Evolutionary conservation across 1,140 invertebrate species (phyloP).

Genomic region (Pararge aegeria): DNA sequence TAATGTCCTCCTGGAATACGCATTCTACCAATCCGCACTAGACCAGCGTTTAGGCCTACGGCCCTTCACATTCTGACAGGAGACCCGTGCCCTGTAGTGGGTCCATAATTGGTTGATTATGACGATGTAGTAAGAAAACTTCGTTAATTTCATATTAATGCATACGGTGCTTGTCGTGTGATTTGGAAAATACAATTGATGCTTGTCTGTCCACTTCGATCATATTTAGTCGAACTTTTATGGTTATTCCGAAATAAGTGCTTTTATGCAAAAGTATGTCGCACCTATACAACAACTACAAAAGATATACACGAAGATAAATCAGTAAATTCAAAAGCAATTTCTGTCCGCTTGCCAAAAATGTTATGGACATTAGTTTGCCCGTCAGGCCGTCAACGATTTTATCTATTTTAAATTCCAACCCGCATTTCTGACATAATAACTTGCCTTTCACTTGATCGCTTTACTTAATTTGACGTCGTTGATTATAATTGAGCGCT

Average conservation of each 20-base stretch:
- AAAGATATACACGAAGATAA: background rate
- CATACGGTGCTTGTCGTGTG: too few relatives aligned
- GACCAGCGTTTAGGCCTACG: too few relatives aligned
- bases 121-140: too few relatives aligned
- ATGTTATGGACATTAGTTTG: constrained; percentile 12
- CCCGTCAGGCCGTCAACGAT: constrained; percentile 9
- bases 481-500: constrained; percentile 12
- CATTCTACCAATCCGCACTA: too few relatives aligned
- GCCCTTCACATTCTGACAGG: too few relatives aligned
- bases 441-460: constrained; percentile 30
- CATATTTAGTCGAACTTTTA: too few relatives aligned
- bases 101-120: too few relatives aligned
- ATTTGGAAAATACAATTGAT: too few relatives aligned
- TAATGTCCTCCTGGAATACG: too few relatives aligned
- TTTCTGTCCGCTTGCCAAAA: constrained; percentile 7
- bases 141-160: too few relatives aligned
- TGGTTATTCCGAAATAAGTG: background rate
- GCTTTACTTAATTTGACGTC: constrained; percentile 36
- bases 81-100: too few relatives aligned
- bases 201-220: too few relatives aligned
- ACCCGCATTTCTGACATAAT: constrained; percentile 21
- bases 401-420: constrained; percentile 25
- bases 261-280: background rate
- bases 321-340: constrained; percentile 3
- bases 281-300: background rate